Evolutionary conservation across 2,888 invertebrate species (phyloP), one percentile per base, ranked within the genome.

Genomic region (Xestia sexstrigata): DNA sequence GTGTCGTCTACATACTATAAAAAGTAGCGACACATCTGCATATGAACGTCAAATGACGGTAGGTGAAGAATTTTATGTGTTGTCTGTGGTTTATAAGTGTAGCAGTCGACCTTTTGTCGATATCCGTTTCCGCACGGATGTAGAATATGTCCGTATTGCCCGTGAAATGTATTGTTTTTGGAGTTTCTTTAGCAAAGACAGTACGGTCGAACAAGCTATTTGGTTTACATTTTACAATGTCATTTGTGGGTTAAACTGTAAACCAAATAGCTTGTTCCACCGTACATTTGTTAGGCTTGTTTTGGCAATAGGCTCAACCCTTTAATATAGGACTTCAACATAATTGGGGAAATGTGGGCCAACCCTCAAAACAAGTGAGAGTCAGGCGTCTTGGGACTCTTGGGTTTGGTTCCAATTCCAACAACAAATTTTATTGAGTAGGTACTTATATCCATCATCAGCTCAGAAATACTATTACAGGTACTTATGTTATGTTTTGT

Each of bases 101-200:
- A 88, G 87, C 75, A 81, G 89, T 79, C 86, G 90, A 89, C 91
- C 91, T 91, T 90, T 90, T n/a, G 80, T 75, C 85, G 82, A 68
- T 69, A 79, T 88, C 89, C 89, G 87, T 87, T 91, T 93, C 93
- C 93, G 93, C 75, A 72, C 86, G 89, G 90, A 91, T 89, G 82
- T 90, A 35, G 55, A 58, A 42, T 62, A 58, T 45, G 69, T 75
- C 72, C 74, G 66, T 69, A 45, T 66, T 47, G 76, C 23, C 26
- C 30, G 63, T 2, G 8, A 71, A 87, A 72, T 83, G 26, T 76
- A 67, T 86, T 83, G 66, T 73, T 73, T 82, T 86, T 66, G 49
- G 45, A 60, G 39, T 77, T 35, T 52, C 49, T 81, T 74, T 75
- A 71, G 8, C 42, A 60, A n/a, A 62, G 49, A 78, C 15, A 55